Evolutionary conservation across 2,888 invertebrate genomes (phyloP).

Genomic region (Philopedon plagiatum): DNA sequence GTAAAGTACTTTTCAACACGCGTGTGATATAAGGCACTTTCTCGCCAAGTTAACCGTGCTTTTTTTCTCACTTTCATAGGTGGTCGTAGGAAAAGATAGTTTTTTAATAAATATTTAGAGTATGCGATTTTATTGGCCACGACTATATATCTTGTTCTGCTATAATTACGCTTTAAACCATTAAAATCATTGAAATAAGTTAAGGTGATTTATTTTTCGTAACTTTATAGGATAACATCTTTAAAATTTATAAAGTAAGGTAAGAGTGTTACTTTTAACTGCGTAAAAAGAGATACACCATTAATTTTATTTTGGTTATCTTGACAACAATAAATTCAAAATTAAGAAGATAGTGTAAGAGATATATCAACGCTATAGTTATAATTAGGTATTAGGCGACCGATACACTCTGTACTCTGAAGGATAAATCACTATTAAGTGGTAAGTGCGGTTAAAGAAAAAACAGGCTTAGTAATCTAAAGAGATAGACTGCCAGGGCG

Average conservation of each 20-base stretch:
- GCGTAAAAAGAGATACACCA: constrained; percentile 14
- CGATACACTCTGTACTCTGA: constrained; percentile 53
- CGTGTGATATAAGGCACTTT: too few species aligned
- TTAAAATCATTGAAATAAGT: not conserved
- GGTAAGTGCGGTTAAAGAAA: constrained; percentile 32
- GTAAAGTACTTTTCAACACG: too few species aligned
- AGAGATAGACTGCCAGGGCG: constrained; percentile 24
- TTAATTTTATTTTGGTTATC: constrained; percentile 55
- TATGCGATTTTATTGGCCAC: too few species aligned
- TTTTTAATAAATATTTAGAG: too few species aligned
- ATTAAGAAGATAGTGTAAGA: constrained; percentile 62
- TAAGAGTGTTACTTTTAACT: not conserved
- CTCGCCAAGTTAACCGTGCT: too few species aligned
- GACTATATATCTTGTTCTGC: too few species aligned
- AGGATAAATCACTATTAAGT: constrained; percentile 53
- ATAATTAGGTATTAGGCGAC: constrained; percentile 60
- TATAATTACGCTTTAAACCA: too few species aligned
- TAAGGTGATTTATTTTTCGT: not conserved
- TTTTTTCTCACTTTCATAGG: too few species aligned
- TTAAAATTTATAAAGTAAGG: not conserved
- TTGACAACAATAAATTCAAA: constrained; percentile 63
- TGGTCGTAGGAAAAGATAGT: too few species aligned
- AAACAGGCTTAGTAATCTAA: constrained; percentile 15
- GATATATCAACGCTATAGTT: constrained; percentile 64
- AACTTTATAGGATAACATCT: not conserved